phyloP scores from a whole-genome alignment of 92 coral and sea anemone genomes.

The Heliopora coerulea region DNA sequence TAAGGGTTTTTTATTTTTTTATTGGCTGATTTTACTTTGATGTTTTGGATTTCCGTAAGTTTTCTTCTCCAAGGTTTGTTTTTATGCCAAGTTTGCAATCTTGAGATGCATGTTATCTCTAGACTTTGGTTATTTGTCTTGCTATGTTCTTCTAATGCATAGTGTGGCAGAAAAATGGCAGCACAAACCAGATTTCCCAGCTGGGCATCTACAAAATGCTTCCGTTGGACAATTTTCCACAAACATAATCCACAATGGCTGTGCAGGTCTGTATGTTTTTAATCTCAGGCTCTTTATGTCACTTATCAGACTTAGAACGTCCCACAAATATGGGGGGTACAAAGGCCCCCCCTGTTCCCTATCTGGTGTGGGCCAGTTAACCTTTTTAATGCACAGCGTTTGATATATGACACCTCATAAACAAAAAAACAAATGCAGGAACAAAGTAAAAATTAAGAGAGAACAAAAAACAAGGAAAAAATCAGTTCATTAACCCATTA shows the following conservation, averaged over 20 bases:
- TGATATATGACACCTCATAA: too few relatives aligned
- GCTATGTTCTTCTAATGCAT: slow-evolving; percentile 32
- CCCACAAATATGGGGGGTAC: too few relatives aligned
- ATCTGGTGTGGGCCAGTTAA: too few relatives aligned
- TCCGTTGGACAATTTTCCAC: slow-evolving; percentile 7
- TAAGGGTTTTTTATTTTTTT: slow-evolving; percentile 4
- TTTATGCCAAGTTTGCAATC: slow-evolving; percentile 17
- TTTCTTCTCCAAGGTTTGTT: slow-evolving; percentile 18
- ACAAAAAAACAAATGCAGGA: too few relatives aligned
- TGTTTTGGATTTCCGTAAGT: background rate
- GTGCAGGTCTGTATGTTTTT: slow-evolving; percentile 22
- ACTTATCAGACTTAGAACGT: too few relatives aligned
- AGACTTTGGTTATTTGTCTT: background rate
- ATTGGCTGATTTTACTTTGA: slow-evolving; percentile 2
- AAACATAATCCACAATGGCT: slow-evolving; percentile 21
- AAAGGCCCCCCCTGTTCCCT: too few relatives aligned
- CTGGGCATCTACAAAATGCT: slow-evolving; percentile 41
- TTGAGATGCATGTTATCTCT: slow-evolving; percentile 9
- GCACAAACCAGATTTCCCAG: slow-evolving; percentile 24
- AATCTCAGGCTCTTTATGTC: too few relatives aligned
- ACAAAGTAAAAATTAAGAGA: too few relatives aligned
- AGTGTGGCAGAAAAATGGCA: slow-evolving; percentile 29
- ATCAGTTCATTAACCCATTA: too few relatives aligned
- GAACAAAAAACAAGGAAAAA: too few relatives aligned
- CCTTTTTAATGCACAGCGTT: too few relatives aligned